Evolutionary conservation across 2,113 vertebrate genomes (phyloP), one percentile per base, ranked within the genome.

Genomic region (Vimba vimba): DNA sequence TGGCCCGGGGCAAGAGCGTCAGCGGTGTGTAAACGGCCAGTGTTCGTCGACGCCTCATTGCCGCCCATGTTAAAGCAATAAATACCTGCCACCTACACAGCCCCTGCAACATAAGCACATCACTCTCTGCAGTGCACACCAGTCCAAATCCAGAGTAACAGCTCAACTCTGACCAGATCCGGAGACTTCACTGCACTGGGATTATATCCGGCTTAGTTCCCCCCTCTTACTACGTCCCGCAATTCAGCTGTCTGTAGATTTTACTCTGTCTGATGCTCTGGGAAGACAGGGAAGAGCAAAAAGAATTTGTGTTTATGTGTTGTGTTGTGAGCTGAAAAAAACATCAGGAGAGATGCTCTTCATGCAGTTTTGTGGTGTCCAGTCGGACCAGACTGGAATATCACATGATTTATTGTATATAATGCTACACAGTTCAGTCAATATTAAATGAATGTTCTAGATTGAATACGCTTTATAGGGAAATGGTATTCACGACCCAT

Each of bases 11-110:
- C 45, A 36, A 55, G 71, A 74, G 85, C 23, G 66, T 83, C 57
- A 59, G 27, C 47, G 5, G 3, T 75, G 66, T 88, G 66, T 85
- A 87, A 88, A 90, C 6, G 75, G 82, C 12, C 85, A 75, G 66
- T 81, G 80, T 83, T 87, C 47, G 73, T 79, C 47, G 33, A 83
- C 30, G 39, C 57, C 82, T 87, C 85, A 85, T 83, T 87, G 50
- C 83, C 85, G 21, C 85, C 75, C 83, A 85, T 85, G 85, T 88
- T 81, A 85, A 87, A 64, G 83, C 87, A 88, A 90, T 88, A 90
- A 88, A 90, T 88, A 88, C 83, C 87, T 90, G 85, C 85, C 82
- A 88, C 87, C 89, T 86, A 88, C 89, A 86, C 85, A 86, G 82
- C 45, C 64, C 36, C 57, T 45, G 82, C 79, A 83, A 76, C 86